Evolutionary conservation across 1,140 invertebrate genomes (phyloP), one percentile per base, ranked within the genome.

Genomic region (Maniola jurtina): DNA sequence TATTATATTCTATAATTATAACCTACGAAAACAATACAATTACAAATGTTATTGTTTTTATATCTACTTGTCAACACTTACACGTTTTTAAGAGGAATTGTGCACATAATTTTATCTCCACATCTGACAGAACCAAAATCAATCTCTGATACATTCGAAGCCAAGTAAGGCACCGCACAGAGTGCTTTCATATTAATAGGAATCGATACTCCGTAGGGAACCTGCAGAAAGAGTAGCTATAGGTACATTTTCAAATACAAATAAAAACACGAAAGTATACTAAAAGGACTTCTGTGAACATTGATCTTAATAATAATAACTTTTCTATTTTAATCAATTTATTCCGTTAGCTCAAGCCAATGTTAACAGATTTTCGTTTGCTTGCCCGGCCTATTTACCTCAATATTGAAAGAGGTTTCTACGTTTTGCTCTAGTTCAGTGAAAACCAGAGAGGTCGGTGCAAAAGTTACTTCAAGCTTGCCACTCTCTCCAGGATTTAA

Each of bases 81-180:
- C 88, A 90, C 75, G 70, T 90, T 90, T 80, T 84, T 90, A 8
- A 90, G 61, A n/a, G 88, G 83, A 64, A 90, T 84, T 1, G 80
- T 81, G 58, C 61, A 77, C 16, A 85, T 71, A 34, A 88, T 75
- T 83, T 90, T 89, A 66, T 90, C 78, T 0, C 88, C 88, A 68
- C 86, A 90, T 77, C 81, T 76, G 1, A 90, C 83, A 6, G 80
- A 76, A 60, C 86, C 86, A 70, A 90, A 88, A 68, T 88, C 70
- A 42, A 90, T 76, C 45, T 55, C 55, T 42, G 69, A 56, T 11
- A 89, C 79, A 61, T 84, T 88, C 5, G 85, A 81, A 16, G 70
- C 70, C 34, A 90, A 79, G 66, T 88, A 90, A 0, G 88, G 88
- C 33, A 89, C 86, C 7, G 88, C 84, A 66, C 86, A 90, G 6